Conservation (phyloP, 2,113 vertebrate species). For the Mohoua ochrocephala region DNA sequence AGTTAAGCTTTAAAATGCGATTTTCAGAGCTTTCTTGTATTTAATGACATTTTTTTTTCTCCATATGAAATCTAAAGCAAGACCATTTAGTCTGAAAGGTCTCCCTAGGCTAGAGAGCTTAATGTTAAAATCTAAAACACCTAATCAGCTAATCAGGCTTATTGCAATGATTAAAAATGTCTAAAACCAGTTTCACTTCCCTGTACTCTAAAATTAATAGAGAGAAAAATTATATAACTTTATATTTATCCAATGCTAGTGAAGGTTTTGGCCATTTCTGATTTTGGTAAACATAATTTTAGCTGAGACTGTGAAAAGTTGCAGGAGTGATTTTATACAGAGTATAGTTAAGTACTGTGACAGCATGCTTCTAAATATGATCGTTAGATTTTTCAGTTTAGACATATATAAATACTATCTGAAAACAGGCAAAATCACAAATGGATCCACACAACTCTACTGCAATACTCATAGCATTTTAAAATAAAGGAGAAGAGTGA, state of each 20-base stretch:
- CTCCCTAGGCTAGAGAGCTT: not conserved
- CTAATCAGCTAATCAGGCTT: not conserved
- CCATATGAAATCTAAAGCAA: not conserved
- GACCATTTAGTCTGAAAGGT: not conserved
- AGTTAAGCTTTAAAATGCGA: not conserved
- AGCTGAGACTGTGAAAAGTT: not conserved
- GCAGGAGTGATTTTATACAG: not conserved
- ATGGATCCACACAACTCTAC: not conserved
- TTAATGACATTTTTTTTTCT: not conserved
- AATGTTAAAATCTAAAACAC: not conserved
- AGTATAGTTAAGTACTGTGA: not conserved
- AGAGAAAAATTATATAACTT: not conserved
- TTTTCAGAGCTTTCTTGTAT: not conserved
- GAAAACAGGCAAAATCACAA: not conserved
- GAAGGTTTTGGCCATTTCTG: not conserved
- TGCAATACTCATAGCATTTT: not conserved
- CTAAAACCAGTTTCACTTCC: not conserved
- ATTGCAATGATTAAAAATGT: not conserved
- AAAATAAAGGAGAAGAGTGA: not conserved
- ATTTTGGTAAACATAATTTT: not conserved
- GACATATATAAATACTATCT: not conserved
- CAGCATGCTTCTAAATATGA: not conserved
- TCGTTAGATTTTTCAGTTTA: not conserved
- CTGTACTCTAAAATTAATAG: not conserved
- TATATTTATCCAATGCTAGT: not conserved